Evolutionary conservation across 2,888 invertebrate species (phyloP).

Genomic region (Microplitis deprimator): DNA sequence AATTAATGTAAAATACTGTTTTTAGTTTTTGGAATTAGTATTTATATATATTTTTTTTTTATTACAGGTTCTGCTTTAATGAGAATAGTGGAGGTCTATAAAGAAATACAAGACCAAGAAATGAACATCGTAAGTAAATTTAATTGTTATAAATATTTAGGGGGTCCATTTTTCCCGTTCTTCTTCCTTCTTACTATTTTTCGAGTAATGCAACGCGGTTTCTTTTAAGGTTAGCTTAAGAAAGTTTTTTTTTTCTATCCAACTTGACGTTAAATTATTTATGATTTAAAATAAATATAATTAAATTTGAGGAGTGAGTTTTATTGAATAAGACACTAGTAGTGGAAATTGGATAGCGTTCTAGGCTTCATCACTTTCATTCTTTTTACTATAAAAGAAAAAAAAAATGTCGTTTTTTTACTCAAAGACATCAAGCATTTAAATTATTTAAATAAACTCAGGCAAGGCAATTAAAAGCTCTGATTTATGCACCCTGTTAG

Average conservation of each 20-base stretch:
- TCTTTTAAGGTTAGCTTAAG: too few species aligned
- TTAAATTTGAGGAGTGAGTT: not conserved
- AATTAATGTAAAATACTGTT: not conserved
- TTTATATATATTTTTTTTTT: slow-evolving; percentile 52
- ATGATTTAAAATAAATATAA: slow-evolving; percentile 6
- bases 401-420: slow-evolving; percentile 40
- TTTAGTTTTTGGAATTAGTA: not conserved
- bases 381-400: slow-evolving; percentile 21
- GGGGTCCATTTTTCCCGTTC: not conserved
- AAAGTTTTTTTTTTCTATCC: not conserved
- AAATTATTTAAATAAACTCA: slow-evolving; percentile 65
- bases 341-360: slow-evolving; percentile 30
- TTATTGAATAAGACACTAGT: not conserved
- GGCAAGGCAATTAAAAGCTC: slow-evolving; percentile 63
- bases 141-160: not conserved
- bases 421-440: slow-evolving; percentile 48
- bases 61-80: slow-evolving; percentile 88
- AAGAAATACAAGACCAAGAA: slow-evolving; percentile 94
- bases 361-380: slow-evolving; percentile 8
- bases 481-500: slow-evolving; percentile 57
- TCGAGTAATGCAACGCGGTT: not conserved
- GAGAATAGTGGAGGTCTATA: slow-evolving; percentile 94
- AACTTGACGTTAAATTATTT: not conserved
- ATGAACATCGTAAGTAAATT: slow-evolving; percentile 89
- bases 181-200: not conserved